Conservation (phyloP, 2,113 vertebrate species). For the Sturnira hondurensis region DNA sequence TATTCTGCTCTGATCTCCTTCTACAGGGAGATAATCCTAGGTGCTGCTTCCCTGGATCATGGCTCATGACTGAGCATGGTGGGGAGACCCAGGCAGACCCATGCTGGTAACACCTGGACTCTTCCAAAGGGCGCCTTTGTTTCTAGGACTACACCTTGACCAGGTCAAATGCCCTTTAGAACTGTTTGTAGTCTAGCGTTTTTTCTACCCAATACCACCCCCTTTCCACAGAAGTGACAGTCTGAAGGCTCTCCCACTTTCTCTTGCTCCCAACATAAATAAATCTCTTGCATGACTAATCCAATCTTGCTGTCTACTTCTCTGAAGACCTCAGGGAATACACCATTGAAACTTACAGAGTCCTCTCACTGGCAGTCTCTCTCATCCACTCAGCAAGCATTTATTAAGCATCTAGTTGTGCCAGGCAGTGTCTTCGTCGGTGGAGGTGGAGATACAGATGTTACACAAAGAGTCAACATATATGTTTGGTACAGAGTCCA, state of each 20-base stretch:
- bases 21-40: neutral
- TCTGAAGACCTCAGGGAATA: neutral
- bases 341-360: neutral
- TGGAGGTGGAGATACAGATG: neutral
- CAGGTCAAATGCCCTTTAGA: neutral
- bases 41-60: neutral
- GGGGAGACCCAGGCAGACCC: neutral
- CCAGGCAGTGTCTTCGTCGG: neutral
- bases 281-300: neutral
- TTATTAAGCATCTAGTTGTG: neutral
- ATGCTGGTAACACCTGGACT: neutral
- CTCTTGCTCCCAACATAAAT: neutral
- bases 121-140: neutral
- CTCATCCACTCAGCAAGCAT: neutral
- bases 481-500: neutral
- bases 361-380: neutral
- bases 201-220: neutral
- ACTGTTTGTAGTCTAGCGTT: neutral
- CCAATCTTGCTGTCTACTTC: neutral
- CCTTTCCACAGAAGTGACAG: neutral
- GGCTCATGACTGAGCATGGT: neutral
- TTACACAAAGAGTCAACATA: neutral
- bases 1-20: neutral
- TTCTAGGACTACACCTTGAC: neutral
- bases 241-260: neutral